Base-by-base conservation (phyloP, 2,797 vertebrate species). In the Channallabes apus region DNA sequence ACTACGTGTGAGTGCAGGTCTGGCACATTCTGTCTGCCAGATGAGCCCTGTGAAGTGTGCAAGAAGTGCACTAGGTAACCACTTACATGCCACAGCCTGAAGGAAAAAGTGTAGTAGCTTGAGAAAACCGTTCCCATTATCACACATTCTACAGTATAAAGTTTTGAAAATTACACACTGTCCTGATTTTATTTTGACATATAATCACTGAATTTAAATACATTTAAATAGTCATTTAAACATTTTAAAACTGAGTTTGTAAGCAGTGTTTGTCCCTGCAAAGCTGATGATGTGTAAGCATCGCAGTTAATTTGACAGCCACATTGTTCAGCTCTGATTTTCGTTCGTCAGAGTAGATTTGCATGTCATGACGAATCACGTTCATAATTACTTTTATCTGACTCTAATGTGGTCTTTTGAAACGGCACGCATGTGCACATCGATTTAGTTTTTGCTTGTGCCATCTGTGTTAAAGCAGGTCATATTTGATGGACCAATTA, bases 21-120 rank as follows among this genome's bases (percentile, higher is more conserved):
- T 0, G 93, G 94, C 0, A 93, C 91, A 38, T 96, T 94, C 93
- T 96, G 95, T 18, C 92, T 94, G 11, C 94, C 94, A 0, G 94
- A 96, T 18, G 93, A 95, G 90, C 94, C 95, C 79, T 96, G 95
- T 12, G 95, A 96, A 83, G 95, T 96, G 86, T 96, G 95, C 92
- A 96, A 95, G 85, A 95, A 94, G 9, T 96, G 95, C 75, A 90
- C 92, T 87, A 94, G 89, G 95, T 95, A 81, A 92, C 93, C 85
- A 82, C 29, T 32, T n/a, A n/a, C n/a, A 78, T 32, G 9, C 15
- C 22, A 1, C 20, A 20, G 15, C n/a, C 76, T 78, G 5, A 38
- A 58, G 46, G 51, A 54, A 56, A 32, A 29, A 14, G 65, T 29
- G 7, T 67, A 14, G 4, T 3, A 18, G 29, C 32, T 6, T 69